phyloP scores from a whole-genome alignment of 1,140 invertebrate species.

The Diabrotica undecimpunctata region DNA sequence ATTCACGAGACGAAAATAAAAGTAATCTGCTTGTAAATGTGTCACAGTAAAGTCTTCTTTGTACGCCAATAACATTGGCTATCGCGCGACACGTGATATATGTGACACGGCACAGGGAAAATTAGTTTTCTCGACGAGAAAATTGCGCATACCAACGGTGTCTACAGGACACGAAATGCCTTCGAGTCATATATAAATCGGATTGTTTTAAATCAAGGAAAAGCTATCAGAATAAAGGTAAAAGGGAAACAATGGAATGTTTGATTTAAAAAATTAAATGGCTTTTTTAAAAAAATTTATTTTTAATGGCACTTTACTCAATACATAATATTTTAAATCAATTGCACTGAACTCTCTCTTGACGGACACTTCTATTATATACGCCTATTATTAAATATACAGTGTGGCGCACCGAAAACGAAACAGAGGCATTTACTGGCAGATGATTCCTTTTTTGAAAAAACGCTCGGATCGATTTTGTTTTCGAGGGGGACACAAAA shows the following conservation, averaged over 20 bases:
- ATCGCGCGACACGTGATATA: slow-evolving; percentile 46
- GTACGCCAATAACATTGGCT: slow-evolving; percentile 45
- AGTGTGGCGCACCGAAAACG: too few species aligned
- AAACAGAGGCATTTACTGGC: too few species aligned
- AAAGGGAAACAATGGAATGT: background rate
- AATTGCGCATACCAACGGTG: slow-evolving; percentile 38
- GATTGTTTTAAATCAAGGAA: slow-evolving; percentile 1
- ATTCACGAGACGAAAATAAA: slow-evolving; percentile 45
- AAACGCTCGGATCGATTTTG: too few species aligned
- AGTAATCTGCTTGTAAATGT: slow-evolving; percentile 49
- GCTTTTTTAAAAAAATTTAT: too few species aligned
- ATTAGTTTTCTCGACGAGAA: slow-evolving; percentile 44
- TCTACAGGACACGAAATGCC: slow-evolving; percentile 4
- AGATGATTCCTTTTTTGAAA: too few species aligned
- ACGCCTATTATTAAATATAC: too few species aligned
- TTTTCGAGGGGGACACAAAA: too few species aligned
- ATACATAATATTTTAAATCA: too few species aligned
- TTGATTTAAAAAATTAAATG: too few species aligned
- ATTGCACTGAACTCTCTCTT: too few species aligned
- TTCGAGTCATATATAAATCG: background rate
- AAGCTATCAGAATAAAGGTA: background rate
- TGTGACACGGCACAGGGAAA: slow-evolving; percentile 46
- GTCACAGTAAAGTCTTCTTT: slow-evolving; percentile 50
- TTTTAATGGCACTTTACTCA: too few species aligned
- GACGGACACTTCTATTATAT: too few species aligned